Conservation (phyloP, 2,888 invertebrate species). For the Nasonia oneida region DNA sequence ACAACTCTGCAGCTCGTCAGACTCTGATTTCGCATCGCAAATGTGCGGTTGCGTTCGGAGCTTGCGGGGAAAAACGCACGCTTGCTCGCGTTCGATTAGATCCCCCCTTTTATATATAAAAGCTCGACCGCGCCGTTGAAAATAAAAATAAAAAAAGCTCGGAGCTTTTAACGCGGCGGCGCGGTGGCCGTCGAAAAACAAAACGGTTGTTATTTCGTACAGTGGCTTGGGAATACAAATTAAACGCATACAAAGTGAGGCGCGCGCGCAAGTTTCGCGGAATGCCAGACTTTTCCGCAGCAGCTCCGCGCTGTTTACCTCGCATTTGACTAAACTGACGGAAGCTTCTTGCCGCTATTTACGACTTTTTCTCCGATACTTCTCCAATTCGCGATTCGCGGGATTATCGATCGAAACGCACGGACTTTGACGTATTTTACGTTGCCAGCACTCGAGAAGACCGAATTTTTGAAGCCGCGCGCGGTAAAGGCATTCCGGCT, state of each 20-base stretch:
- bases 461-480: conserved; percentile 22
- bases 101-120: conserved; percentile 10
- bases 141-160: conserved; percentile 16
- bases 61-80: neutral
- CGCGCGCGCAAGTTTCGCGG: neutral
- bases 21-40: neutral
- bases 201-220: conserved; percentile 47
- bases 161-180: conserved; percentile 30
- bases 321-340: neutral
- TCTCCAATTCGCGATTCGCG: neutral
- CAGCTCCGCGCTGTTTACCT: neutral
- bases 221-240: conserved; percentile 50
- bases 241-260: conserved; percentile 36
- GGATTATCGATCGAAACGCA: neutral
- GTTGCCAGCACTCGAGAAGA: neutral
- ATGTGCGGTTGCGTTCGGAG: neutral
- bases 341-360: neutral
- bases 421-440: neutral
- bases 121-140: neutral
- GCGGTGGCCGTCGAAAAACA: conserved; percentile 36
- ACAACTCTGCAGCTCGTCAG: neutral
- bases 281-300: conserved; percentile 33
- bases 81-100: conserved; percentile 13
- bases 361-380: neutral
- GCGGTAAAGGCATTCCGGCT: conserved; percentile 63